These are phyloP conservation scores for Formicarius rufipectus DNA, from an alignment of 2,113 vertebrate genomes.

Conservation along the genomic window DNA sequence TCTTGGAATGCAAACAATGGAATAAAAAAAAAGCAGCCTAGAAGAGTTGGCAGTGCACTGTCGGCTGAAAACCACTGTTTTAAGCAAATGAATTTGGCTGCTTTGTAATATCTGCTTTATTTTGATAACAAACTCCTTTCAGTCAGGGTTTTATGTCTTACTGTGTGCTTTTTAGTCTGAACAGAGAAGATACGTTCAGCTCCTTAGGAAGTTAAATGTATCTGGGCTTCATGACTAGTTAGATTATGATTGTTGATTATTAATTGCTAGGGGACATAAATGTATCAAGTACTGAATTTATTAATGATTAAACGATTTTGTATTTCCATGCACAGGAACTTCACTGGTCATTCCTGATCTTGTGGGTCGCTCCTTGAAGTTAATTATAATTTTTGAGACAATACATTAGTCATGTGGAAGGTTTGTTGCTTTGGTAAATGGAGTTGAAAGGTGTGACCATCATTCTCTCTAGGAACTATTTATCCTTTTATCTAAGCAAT, in stretches of 20 bases:
- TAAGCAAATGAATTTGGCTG: slow-evolving; percentile 29
- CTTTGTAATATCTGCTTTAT: slow-evolving; percentile 27
- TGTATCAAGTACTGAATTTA: not conserved
- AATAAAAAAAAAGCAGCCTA: not conserved
- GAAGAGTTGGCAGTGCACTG: slow-evolving; percentile 1
- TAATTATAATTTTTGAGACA: not conserved
- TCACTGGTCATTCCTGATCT: not conserved
- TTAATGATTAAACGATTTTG: not conserved
- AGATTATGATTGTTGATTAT: not conserved
- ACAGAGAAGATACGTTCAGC: not conserved
- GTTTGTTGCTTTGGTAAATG: not conserved
- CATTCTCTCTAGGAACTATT: not conserved
- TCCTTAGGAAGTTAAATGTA: not conserved
- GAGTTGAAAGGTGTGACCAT: not conserved
- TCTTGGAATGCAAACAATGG: slow-evolving; percentile 58
- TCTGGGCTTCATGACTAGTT: not conserved
- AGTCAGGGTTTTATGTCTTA: not conserved
- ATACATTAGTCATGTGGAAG: not conserved
- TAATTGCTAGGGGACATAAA: not conserved
- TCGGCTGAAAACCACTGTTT: slow-evolving; percentile 29
- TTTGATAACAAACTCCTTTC: slow-evolving; percentile 48
- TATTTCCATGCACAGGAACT: not conserved
- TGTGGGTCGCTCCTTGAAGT: not conserved
- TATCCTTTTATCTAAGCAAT: not conserved
- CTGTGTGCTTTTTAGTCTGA: not conserved